Evolutionary conservation across 2,888 invertebrate genomes (phyloP), one percentile per base, ranked within the genome.

Genomic region (Aleiodes alternator): DNA sequence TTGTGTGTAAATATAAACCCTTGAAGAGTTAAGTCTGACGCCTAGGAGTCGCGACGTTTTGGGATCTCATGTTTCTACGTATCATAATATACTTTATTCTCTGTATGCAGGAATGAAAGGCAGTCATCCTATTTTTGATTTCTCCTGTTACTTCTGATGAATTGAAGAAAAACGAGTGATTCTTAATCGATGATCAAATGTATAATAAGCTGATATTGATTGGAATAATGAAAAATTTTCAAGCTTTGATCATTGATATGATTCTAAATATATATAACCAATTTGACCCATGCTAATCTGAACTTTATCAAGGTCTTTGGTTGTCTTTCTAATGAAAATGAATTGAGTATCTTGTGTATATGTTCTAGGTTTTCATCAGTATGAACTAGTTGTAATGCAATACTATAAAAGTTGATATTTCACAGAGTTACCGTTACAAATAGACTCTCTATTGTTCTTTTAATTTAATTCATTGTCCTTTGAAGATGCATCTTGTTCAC

Each of bases 1-100:
- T 68, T 80, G 81, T 83, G 86, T 84, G 86, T 85, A 87, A 87
- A 88, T 88, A 87, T 88, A 88, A 87, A 87, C 85, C 80, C 80
- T 73, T 78, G 80, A 78, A 79, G 82, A 23, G 23, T 23, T 23
- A 23, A 23, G 23, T 23, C 83, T 82, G 84, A 80, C 77, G 82
- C 79, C 71, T 11, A 16, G 14, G 53, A 38, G 72, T 72, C 59
- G 69, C 76, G 82, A 83, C 81, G 79, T 73, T 82, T 80, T 79
- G 81, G 64, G 81, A 84, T 87, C 87, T 87, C 87, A 81, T 84
- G 87, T 88, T 88, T 87, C 87, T 50, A 71, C 76, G 82, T 87
- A 81, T 85, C 86, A 86, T 82, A 84, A 85, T 87, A 85, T 83
- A 81, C 83, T 79, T 23, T 72, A 68, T 51, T 68, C 55, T 66